These are phyloP conservation scores for Periphyllus acericola DNA, from an alignment of 2,888 invertebrate genomes.

Conservation along the genomic window DNA sequence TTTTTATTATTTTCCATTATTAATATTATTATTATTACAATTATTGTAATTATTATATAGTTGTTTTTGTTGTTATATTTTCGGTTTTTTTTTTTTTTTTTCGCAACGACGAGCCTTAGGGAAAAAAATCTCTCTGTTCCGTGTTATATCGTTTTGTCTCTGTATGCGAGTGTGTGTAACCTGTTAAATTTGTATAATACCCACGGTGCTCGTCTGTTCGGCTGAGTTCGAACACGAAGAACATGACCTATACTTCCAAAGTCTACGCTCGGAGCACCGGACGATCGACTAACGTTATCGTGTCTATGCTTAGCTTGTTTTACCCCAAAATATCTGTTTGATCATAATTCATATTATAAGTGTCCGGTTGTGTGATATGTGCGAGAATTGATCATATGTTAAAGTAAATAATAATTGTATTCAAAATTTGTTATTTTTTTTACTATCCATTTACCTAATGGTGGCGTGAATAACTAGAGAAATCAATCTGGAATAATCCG, in stretches of 20 bases:
- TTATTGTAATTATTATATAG: no score
- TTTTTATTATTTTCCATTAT: neutral
- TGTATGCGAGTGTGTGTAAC: neutral
- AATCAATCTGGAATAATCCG: neutral
- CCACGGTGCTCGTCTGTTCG: neutral
- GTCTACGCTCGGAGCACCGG: neutral
- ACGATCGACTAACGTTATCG: neutral
- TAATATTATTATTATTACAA: no score
- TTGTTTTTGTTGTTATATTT: no score
- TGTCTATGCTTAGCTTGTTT: neutral
- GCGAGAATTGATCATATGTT: neutral
- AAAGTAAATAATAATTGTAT: neutral
- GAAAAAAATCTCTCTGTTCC: neutral
- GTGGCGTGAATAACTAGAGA: neutral
- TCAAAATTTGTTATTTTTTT: slow-evolving; percentile 5
- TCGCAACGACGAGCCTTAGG: no score
- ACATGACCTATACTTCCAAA: slow-evolving; percentile 12
- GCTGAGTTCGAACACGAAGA: neutral
- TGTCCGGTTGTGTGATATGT: neutral
- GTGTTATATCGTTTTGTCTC: neutral
- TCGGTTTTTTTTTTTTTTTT: no score
- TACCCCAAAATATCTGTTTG: neutral
- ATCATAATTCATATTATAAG: neutral
- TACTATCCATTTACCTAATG: neutral
- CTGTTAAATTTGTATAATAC: no score